Percentiles rank a stretch among this genome's conserved stretches.
Evolutionary conservation across 1,140 invertebrate species (phyloP).

Genomic region (Vollenhovia emeryi): DNA sequence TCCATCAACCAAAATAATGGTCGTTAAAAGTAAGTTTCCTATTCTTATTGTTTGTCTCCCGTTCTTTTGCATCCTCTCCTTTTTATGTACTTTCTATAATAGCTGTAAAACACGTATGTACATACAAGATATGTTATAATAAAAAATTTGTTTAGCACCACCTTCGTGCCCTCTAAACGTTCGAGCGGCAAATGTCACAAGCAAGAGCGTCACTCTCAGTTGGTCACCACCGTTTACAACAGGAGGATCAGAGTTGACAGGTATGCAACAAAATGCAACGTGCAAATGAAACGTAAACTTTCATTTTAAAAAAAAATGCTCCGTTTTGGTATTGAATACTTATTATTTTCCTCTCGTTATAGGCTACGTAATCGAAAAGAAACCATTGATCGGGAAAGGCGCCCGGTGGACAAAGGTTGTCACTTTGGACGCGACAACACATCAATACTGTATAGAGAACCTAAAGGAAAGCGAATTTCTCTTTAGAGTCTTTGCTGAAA

Average conservation of each 20-base stretch:
- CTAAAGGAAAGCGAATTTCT: constrained; percentile 95
- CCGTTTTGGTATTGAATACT: not conserved
- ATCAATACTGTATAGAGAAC: constrained; percentile 93
- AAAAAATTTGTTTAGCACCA: constrained; percentile 87
- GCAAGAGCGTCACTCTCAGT: constrained; percentile 93
- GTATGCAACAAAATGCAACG: constrained; percentile 83
- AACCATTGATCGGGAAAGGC: constrained; percentile 88
- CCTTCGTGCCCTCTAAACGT: constrained; percentile 93
- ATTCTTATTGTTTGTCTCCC: not conserved
- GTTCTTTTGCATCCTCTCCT: not conserved
- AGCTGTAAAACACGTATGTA: not conserved
- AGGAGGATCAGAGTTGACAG: constrained; percentile 95
- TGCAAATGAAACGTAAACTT: not conserved
- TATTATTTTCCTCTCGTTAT: not conserved
- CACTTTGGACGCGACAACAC: constrained; percentile 92
- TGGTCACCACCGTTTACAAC: constrained; percentile 94
- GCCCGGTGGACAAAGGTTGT: constrained; percentile 94
- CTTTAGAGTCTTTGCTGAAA: constrained; percentile 97
- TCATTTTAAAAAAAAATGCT: not conserved
- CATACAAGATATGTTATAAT: constrained; percentile 55
- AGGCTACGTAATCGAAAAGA: constrained; percentile 98
- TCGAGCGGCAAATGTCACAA: constrained; percentile 91
- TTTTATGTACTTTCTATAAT: not conserved
- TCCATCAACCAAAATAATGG: constrained; percentile 83
- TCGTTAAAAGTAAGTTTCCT: constrained; percentile 80